phyloP scores from a whole-genome alignment of 2,113 vertebrate species.

The Cettia cetti region DNA sequence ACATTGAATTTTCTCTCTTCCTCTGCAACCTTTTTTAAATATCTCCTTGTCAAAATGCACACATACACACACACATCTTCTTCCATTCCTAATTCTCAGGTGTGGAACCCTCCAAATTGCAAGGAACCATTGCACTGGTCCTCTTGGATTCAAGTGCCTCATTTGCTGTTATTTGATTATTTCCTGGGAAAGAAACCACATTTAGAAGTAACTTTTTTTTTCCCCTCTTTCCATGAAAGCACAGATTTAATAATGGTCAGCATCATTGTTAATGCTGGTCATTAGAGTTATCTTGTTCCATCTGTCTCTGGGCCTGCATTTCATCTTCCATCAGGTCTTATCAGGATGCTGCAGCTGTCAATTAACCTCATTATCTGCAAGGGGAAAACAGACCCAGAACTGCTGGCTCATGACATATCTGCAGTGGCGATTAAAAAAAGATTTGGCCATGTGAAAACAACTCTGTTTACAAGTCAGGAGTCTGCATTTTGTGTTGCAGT shows the following conservation, averaged over 20 bases:
- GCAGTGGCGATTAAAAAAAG: neutral
- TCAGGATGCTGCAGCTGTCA: slow-evolving; percentile 1
- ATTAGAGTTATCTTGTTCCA: neutral
- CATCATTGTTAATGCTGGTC: neutral
- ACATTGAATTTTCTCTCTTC: neutral
- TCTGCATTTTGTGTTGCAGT: neutral
- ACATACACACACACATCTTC: neutral
- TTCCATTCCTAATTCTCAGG: neutral
- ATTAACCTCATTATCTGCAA: slow-evolving; percentile 9
- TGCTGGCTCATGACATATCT: neutral
- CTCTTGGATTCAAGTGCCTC: neutral
- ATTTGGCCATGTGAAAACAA: neutral
- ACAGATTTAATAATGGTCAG: neutral
- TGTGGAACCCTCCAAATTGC: neutral
- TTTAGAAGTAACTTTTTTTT: neutral
- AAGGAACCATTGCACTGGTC: neutral
- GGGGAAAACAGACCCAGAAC: neutral
- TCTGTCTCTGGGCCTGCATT: neutral
- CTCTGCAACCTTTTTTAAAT: neutral
- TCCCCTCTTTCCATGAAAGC: neutral
- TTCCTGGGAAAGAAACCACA: neutral
- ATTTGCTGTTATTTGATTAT: neutral
- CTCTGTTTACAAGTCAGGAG: neutral
- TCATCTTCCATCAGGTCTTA: neutral
- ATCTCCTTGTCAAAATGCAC: neutral